Evolutionary conservation across 1,140 invertebrate genomes (phyloP).

Genomic region (Heliconius himera): DNA sequence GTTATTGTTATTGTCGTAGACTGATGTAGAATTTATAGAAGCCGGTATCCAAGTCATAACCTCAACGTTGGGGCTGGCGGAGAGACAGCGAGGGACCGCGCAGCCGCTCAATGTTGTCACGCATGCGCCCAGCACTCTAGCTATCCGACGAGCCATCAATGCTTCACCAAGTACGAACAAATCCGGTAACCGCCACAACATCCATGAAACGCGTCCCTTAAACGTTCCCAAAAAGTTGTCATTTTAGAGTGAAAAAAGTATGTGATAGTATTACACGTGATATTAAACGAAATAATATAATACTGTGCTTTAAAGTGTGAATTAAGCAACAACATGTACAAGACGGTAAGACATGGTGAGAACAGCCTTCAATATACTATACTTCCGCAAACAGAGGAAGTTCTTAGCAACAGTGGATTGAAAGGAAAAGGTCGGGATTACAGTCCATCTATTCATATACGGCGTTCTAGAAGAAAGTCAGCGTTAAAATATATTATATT

Average conservation of each 20-base stretch:
- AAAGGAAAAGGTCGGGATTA: slow-evolving; percentile 81
- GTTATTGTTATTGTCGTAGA: slow-evolving; percentile 41
- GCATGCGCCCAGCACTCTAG: slow-evolving; percentile 57
- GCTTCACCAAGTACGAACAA: slow-evolving; percentile 65
- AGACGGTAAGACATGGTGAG: slow-evolving; percentile 88
- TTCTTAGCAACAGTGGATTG: slow-evolving; percentile 83
- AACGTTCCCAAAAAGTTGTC: slow-evolving; percentile 40
- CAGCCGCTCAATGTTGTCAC: slow-evolving; percentile 78
- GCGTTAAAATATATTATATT: slow-evolving; percentile 70
- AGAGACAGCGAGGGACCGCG: slow-evolving; percentile 62
- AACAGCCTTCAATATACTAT: slow-evolving; percentile 88
- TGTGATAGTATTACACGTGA: slow-evolving; percentile 60
- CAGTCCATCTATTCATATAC: slow-evolving; percentile 73
- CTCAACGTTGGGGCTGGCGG: slow-evolving; percentile 64
- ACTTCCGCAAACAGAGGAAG: slow-evolving; percentile 86
- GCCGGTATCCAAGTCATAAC: slow-evolving; percentile 73
- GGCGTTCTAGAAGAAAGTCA: slow-evolving; percentile 62
- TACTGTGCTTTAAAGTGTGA: slow-evolving; percentile 66
- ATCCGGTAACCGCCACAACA: slow-evolving; percentile 54
- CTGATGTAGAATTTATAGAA: slow-evolving; percentile 42
- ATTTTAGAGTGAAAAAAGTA: slow-evolving; percentile 54
- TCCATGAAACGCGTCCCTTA: slow-evolving; percentile 52
- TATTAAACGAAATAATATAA: slow-evolving; percentile 36
- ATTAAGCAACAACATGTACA: slow-evolving; percentile 84
- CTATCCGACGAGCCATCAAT: slow-evolving; percentile 43